Evolutionary conservation across 2,888 invertebrate genomes (phyloP).

Genomic region (Tenthredo amoena): DNA sequence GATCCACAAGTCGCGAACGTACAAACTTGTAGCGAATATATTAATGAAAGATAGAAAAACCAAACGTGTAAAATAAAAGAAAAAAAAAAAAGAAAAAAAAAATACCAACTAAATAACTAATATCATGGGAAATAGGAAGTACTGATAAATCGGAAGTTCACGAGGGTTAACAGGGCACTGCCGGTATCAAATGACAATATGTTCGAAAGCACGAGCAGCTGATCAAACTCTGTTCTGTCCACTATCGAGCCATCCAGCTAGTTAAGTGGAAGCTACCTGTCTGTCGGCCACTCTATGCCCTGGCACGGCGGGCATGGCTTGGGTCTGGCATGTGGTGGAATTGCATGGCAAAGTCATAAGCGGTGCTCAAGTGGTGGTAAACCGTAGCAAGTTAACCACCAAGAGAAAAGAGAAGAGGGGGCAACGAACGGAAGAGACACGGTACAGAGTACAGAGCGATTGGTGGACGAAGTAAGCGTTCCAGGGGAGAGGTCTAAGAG

Average conservation of each 20-base stretch:
- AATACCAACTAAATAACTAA: not conserved
- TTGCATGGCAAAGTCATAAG: slow-evolving; percentile 73
- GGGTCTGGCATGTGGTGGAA: slow-evolving; percentile 71
- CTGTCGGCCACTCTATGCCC: slow-evolving; percentile 71
- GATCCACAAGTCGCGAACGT: slow-evolving; percentile 36
- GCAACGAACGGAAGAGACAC: slow-evolving; percentile 38
- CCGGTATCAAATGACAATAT: not conserved
- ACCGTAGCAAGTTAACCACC: slow-evolving; percentile 46
- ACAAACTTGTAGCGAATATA: not conserved
- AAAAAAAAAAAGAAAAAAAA: not conserved
- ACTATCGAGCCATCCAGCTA: slow-evolving; percentile 74
- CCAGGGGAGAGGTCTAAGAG: slow-evolving; percentile 54
- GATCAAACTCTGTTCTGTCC: slow-evolving; percentile 62
- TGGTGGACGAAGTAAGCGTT: slow-evolving; percentile 42
- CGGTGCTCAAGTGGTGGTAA: slow-evolving; percentile 65
- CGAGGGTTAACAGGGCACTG: slow-evolving; percentile 32
- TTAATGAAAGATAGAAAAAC: too few species aligned
- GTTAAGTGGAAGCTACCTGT: slow-evolving; percentile 77
- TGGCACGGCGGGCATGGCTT: slow-evolving; percentile 57
- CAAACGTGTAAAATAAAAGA: not conserved
- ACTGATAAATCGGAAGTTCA: not conserved
- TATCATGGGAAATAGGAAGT: not conserved
- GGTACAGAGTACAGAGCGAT: slow-evolving; percentile 37
- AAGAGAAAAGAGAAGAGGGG: slow-evolving; percentile 36
- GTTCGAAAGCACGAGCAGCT: slow-evolving; percentile 35